phyloP scores from a whole-genome alignment of 2,888 invertebrate genomes.

The Cantharis rustica region DNA sequence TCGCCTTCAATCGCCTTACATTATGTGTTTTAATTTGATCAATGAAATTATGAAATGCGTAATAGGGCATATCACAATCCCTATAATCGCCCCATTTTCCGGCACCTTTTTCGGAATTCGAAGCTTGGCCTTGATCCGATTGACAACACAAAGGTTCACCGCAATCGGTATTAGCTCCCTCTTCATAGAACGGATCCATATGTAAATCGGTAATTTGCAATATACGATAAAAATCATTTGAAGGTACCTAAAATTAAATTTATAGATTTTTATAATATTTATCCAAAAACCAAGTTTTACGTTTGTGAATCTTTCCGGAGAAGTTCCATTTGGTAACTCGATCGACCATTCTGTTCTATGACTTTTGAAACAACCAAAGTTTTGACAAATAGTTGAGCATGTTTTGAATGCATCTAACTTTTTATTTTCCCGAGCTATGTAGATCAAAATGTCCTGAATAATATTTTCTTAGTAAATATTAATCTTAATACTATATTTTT shows the following conservation, averaged over 20 bases:
- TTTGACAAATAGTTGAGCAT: not conserved
- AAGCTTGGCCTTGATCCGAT: not conserved
- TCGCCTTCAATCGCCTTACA: constrained; percentile 75
- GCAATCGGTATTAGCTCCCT: not conserved
- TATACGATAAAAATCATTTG: not conserved
- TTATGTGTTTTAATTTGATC: constrained; percentile 84
- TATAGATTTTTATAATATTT: not conserved
- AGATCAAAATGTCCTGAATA: not conserved
- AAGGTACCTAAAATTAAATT: not conserved
- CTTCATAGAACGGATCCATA: not conserved
- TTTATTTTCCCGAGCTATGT: not conserved
- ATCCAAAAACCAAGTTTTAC: not conserved
- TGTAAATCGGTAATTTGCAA: not conserved
- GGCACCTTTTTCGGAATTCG: not conserved
- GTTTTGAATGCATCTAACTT: not conserved
- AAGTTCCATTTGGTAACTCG: not conserved
- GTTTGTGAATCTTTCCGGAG: not conserved
- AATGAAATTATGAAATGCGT: constrained; percentile 68
- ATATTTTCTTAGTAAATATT: not conserved
- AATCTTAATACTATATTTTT: not conserved
- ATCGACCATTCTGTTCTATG: not conserved
- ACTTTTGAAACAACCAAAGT: not conserved
- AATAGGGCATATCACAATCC: not conserved
- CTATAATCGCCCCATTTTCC: constrained; percentile 3
- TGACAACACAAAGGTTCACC: not conserved